Percentiles rank a stretch among this genome's conserved stretches.
Conservation (phyloP, 2,888 invertebrate species). For the Oasisia sp. region DNA sequence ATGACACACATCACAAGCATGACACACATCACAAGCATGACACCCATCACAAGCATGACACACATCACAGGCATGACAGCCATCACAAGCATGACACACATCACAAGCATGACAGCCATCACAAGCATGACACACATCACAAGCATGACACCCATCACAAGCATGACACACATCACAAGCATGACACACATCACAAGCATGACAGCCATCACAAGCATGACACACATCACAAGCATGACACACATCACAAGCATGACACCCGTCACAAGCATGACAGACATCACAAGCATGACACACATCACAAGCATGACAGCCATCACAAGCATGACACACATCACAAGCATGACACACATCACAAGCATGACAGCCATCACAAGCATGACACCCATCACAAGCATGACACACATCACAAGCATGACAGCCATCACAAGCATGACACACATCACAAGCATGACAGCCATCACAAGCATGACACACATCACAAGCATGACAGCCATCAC, state of each 20-base stretch:
- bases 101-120: neutral
- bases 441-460: neutral
- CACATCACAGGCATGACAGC: neutral
- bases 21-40: neutral
- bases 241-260: neutral
- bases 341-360: slow-evolving; percentile 72
- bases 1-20: neutral
- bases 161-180: neutral
- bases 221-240: neutral
- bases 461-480: neutral
- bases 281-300: neutral
- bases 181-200: neutral
- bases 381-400: neutral
- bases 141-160: neutral
- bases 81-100: neutral
- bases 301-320: neutral
- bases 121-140: neutral
- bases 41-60: neutral
- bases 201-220: neutral
- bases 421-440: neutral
- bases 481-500: neutral
- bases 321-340: neutral
- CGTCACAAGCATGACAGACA: neutral
- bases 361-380: slow-evolving; percentile 66
- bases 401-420: neutral